Percentiles rank a stretch among this genome's conserved stretches.
Evolutionary conservation across 2,797 vertebrate genomes (phyloP).

Genomic region (Cynopterus sphinx): DNA sequence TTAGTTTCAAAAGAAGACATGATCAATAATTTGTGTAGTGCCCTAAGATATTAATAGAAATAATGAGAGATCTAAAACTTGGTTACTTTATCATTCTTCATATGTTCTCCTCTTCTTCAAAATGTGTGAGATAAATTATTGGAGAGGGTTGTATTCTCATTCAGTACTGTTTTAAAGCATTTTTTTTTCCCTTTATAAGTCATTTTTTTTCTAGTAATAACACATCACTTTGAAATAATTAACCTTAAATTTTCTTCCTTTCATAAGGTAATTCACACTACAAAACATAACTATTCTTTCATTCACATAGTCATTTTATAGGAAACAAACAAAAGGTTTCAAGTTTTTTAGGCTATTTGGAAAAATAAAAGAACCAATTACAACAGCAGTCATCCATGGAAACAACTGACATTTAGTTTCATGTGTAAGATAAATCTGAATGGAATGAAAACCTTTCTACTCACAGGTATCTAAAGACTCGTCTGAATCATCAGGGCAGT

Average conservation of each 20-base stretch:
- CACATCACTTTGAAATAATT: background rate
- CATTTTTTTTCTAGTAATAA: background rate
- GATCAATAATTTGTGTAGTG: background rate
- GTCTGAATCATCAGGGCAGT: conserved; percentile 95
- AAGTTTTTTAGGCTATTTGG: background rate
- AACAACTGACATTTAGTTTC: conserved; percentile 61
- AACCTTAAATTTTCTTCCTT: background rate
- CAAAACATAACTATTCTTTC: background rate
- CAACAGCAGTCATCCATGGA: conserved; percentile 26
- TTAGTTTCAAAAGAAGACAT: background rate
- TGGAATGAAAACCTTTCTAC: conserved; percentile 80
- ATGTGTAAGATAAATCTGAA: conserved; percentile 21
- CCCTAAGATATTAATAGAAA: background rate
- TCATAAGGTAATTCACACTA: background rate
- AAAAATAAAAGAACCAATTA: background rate
- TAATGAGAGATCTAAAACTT: background rate
- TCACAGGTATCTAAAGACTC: conserved; percentile 91
- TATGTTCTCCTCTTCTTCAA: background rate
- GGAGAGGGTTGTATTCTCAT: background rate
- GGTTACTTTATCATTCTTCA: background rate
- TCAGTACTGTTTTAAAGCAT: background rate
- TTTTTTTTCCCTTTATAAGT: background rate
- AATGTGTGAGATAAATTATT: background rate
- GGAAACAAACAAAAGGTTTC: conserved; percentile 23
- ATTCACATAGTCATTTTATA: background rate